A percentile compares a stretch with the other conserved stretches of the same genome.
Conservation (phyloP, 2,888 invertebrate genomes). For the Stenolophus ochropezus region DNA sequence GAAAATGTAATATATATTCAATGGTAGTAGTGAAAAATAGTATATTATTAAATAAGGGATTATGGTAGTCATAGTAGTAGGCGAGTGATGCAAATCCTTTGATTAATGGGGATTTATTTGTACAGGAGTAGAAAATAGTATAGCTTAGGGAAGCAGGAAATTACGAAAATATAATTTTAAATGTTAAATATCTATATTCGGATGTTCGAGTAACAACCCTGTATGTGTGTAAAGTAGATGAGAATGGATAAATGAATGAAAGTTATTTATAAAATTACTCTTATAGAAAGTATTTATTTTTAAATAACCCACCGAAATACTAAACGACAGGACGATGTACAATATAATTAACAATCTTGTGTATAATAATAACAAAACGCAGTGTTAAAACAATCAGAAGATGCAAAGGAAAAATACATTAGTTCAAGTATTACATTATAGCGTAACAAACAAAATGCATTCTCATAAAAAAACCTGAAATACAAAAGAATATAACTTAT, state of each 20-base stretch:
- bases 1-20: too few relatives aligned
- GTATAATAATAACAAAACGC: slow-evolving; percentile 57
- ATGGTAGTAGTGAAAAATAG: too few relatives aligned
- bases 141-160: too few relatives aligned
- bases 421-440: slow-evolving; percentile 42
- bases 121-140: too few relatives aligned
- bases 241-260: slow-evolving; percentile 10
- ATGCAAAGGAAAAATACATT: slow-evolving; percentile 51
- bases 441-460: slow-evolving; percentile 47
- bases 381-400: slow-evolving; percentile 51
- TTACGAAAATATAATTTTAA: too few relatives aligned
- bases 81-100: too few relatives aligned
- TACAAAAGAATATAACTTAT: slow-evolving; percentile 45
- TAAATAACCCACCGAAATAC: slow-evolving; percentile 46
- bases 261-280: slow-evolving; percentile 33
- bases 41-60: too few relatives aligned
- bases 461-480: slow-evolving; percentile 16
- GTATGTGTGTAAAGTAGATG: too few relatives aligned
- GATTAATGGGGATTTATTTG: too few relatives aligned
- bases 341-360: slow-evolving; percentile 51
- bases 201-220: too few relatives aligned
- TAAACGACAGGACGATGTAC: slow-evolving; percentile 49
- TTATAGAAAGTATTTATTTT: slow-evolving; percentile 48
- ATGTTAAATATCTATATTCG: too few relatives aligned
- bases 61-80: too few relatives aligned